Evolutionary conservation across 2,797 vertebrate genomes (phyloP).

Genomic region (Distichodus sexfasciatus): DNA sequence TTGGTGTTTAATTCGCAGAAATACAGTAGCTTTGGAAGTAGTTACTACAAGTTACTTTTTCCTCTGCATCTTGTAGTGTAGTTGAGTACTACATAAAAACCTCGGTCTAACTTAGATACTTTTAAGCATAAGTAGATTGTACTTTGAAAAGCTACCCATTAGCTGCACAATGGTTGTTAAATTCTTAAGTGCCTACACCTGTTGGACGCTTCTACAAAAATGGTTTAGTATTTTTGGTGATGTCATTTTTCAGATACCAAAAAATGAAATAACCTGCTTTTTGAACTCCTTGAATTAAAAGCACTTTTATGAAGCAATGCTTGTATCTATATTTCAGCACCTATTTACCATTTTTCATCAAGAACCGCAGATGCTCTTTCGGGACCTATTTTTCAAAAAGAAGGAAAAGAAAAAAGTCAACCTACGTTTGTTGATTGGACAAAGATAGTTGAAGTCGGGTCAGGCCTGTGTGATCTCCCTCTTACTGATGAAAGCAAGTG

Average conservation of each 20-base stretch:
- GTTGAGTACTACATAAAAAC: too few species aligned
- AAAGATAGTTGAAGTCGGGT: neutral
- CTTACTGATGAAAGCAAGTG: neutral
- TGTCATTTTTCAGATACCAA: constrained; percentile 13
- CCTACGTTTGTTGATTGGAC: too few species aligned
- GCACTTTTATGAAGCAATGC: neutral
- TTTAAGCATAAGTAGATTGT: too few species aligned
- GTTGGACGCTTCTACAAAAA: neutral
- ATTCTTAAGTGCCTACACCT: neutral
- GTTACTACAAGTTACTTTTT: too few species aligned
- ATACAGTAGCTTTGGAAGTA: too few species aligned
- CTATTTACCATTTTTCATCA: neutral
- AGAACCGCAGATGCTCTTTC: too few species aligned
- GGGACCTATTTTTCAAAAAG: too few species aligned
- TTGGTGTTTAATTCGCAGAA: too few species aligned
- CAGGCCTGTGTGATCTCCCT: neutral
- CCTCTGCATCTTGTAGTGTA: too few species aligned
- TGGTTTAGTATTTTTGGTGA: neutral
- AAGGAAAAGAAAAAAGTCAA: too few species aligned
- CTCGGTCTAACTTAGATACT: too few species aligned
- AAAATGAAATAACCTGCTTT: constrained; percentile 15
- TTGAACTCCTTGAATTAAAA: constrained; percentile 1
- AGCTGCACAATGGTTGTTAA: neutral
- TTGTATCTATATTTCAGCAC: neutral
- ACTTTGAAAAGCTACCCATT: too few species aligned